Base-by-base conservation (phyloP, 2,113 vertebrate genomes). In the Campylomormyrus numenius region DNA sequence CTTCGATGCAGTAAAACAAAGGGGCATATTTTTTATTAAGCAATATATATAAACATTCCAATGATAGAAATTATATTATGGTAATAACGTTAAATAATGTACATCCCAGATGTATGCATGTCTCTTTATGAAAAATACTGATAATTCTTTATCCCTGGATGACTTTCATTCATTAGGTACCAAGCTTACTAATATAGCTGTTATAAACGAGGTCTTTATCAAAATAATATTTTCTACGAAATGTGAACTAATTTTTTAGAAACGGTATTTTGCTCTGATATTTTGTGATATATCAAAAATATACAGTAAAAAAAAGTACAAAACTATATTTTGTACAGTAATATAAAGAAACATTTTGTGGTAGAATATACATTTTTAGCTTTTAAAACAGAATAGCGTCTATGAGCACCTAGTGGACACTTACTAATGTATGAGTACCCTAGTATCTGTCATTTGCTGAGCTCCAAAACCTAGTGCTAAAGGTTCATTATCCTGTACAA, bases 271-370 rank as follows among this genome's bases (percentile, higher is more conserved):
- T 49, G 49, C 92, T 93, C 94, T 94, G 91, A 93, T 93, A 93
- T 92, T 94, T 90, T 85, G 88, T 91, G 90, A 80, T 85, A 87
- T 95, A 93, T 92, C 96, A 94, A 94, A 91, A 93, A 95, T 92
- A 91, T 93, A 92, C 24, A 90, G 93, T 94, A 95, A 96, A 92
- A 96, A 96, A 96, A 97, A 97, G 97, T 96, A 96, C 92, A 92
- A 87, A 85, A 91, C 89, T 90, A 96, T 94, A 96, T 94, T 94
- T 94, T 48, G 96, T 96, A 96, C 96, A 92, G 96, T 96, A 94
- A 96, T 95, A 95, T 86, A 92, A 91, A 91, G 91, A 94, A 94
- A 94, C 88, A 91, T 95, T 95, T 91, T 92, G 94, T 90, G 19
- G 53, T n/a, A 90, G n/a, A 45, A 90, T 48, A 87, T 2, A 17